Percentiles rank a stretch among this genome's conserved stretches.
Conservation (phyloP, 2,797 vertebrate genomes). For the Peromyscus nudipes region DNA sequence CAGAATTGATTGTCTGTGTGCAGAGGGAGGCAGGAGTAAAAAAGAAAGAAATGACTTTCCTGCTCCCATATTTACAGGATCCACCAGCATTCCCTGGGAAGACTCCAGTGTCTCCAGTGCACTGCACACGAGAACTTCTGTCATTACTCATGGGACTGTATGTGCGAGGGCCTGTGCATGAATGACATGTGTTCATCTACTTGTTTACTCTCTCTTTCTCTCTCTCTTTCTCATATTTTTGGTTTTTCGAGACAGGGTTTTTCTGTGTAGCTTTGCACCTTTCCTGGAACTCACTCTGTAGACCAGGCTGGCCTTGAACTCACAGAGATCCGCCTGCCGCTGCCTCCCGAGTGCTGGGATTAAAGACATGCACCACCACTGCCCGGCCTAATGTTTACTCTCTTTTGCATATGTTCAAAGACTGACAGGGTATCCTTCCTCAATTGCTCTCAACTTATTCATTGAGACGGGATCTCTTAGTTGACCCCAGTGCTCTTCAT, state of each 20-base stretch:
- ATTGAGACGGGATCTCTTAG: neutral
- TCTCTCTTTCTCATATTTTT: no score
- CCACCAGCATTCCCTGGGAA: neutral
- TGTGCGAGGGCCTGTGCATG: neutral
- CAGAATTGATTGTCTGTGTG: neutral
- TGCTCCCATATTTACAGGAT: fast-evolving
- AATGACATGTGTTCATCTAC: neutral
- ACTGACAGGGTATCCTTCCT: neutral
- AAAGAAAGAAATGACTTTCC: neutral
- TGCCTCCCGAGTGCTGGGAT: no score
- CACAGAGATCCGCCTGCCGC: no score
- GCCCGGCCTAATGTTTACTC: no score
- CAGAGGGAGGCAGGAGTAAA: neutral
- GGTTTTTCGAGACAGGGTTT: no score
- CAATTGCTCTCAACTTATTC: neutral
- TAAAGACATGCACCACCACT: no score
- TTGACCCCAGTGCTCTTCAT: neutral
- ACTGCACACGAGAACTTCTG: neutral
- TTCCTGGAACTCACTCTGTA: no score
- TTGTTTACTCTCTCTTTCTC: neutral
- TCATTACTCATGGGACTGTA: neutral
- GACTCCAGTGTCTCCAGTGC: neutral
- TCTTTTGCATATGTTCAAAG: neutral
- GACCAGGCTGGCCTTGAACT: no score
- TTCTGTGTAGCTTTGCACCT: no score